Base-by-base conservation (phyloP, 1,140 invertebrate genomes). In the Pseudomyrmex concolor region DNA sequence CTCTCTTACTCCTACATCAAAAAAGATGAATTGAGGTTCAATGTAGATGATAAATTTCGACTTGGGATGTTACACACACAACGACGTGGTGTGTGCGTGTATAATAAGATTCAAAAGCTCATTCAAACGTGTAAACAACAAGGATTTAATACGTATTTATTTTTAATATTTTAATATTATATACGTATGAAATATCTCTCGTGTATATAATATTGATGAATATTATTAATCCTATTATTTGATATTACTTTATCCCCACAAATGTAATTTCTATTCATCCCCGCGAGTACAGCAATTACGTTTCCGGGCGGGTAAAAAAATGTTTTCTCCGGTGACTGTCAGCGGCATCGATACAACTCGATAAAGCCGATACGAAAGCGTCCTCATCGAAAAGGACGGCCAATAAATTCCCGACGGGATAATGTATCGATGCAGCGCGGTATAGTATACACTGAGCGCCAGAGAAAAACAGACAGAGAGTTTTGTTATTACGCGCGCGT, bases 401-500 rank as follows among this genome's bases (percentile, higher is more conserved):
- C 43, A 70, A 80, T 60, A 80, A 80, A 80, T 80, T 34, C 25
- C 34, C 34, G 17, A 50, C 17, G 15, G 54, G 54, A 59, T 71
- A 78, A 78, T 70, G 63, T 45, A 78, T 45, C 15, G 34, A 54
- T 22, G 66, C n/a, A 54, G 19, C 19, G 74, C 2, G 60, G 25
- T 25, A 22, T 59, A n/a, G n/a, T n/a, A 12, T 43, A 43, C 9
- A 22, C 9, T 3, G 9, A 25, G n/a, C 22, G 66, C 12, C 67
- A 57, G 19, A 5, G 50, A 19, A 19, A 67, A 17, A 43, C 2
- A 59, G 67, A 15, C 19, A 48, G 15, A 50, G 64, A 43, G 67
- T 85, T 85, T 89, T 82, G 87, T 89, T 85, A 78, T 89, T 87
- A 85, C 67, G 77, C 13, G 60, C 12, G 51, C 71, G 77, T 83